Conservation (phyloP, 2,113 vertebrate species). For the Spermophilus dauricus region DNA sequence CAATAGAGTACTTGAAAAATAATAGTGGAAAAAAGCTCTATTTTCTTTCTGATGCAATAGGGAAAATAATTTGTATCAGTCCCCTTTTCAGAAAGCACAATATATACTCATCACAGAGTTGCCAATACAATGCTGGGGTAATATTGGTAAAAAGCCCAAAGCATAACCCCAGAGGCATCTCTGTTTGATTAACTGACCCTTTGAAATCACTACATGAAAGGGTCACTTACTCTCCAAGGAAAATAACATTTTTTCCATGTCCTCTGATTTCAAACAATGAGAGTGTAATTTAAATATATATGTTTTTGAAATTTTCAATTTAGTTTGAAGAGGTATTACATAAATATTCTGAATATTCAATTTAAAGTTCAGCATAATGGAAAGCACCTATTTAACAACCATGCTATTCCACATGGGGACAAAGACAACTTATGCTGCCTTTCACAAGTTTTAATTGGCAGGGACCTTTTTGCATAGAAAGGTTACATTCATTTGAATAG, state of each 20-base stretch:
- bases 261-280: slow-evolving; percentile 73
- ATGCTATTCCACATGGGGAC: slow-evolving; percentile 47
- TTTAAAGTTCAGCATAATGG: slow-evolving; percentile 69
- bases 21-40: slow-evolving; percentile 34
- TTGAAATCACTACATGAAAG: slow-evolving; percentile 64
- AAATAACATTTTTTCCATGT: slow-evolving; percentile 64
- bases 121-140: background rate
- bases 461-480: slow-evolving; percentile 64
- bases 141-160: slow-evolving; percentile 28
- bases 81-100: slow-evolving; percentile 38
- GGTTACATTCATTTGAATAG: slow-evolving; percentile 70
- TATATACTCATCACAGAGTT: slow-evolving; percentile 15
- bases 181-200: slow-evolving; percentile 63
- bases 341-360: slow-evolving; percentile 77
- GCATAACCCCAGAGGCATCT: slow-evolving; percentile 12
- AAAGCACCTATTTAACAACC: slow-evolving; percentile 53
- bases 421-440: slow-evolving; percentile 58
- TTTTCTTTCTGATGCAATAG: slow-evolving; percentile 59
- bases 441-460: slow-evolving; percentile 77
- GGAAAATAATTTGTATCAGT: slow-evolving; percentile 66
- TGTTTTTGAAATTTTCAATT: slow-evolving; percentile 69
- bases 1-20: slow-evolving; percentile 59
- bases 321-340: slow-evolving; percentile 59
- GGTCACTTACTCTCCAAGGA: slow-evolving; percentile 41
- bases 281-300: slow-evolving; percentile 66